Percentiles rank a stretch among this genome's conserved stretches.
phyloP scores from a whole-genome alignment of 2,797 vertebrate species.

The Mormyrops attenuatus region DNA sequence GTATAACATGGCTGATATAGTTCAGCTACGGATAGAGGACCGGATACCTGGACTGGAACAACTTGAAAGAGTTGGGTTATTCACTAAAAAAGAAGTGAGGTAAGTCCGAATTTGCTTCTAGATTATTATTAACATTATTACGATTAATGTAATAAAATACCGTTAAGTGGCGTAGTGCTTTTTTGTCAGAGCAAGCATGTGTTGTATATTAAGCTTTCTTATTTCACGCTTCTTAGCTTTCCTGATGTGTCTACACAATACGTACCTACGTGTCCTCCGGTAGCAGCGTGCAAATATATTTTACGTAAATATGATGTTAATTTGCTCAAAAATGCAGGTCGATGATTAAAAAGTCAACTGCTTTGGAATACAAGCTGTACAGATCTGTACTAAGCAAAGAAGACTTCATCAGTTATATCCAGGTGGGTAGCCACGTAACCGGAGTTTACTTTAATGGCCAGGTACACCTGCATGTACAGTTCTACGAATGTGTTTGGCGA shows the following conservation, averaged over 20 bases:
- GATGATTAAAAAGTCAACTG: constrained; percentile 77
- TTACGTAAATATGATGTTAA: not conserved
- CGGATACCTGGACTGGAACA: constrained; percentile 82
- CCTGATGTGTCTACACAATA: not conserved
- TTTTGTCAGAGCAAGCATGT: not conserved
- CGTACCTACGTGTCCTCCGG: not conserved
- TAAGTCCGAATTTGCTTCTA: constrained; percentile 45
- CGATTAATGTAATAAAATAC: not conserved
- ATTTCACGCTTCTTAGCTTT: not conserved
- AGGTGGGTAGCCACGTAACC: constrained; percentile 58
- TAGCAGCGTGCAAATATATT: not conserved
- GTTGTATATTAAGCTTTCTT: not conserved
- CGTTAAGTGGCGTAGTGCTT: not conserved
- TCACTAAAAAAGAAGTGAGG: constrained; percentile 79
- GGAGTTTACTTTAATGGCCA: not conserved
- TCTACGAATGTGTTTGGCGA: not conserved
- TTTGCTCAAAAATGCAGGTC: constrained; percentile 55
- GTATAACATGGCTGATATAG: constrained; percentile 77
- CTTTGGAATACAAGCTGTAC: constrained; percentile 89
- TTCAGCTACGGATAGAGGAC: constrained; percentile 83
- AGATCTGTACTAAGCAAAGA: constrained; percentile 76
- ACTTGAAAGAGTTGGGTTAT: constrained; percentile 84
- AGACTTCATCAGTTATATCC: constrained; percentile 86
- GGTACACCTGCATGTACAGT: not conserved
- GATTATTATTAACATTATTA: not conserved